Conservation (phyloP, 2,797 vertebrate genomes). For the Sebastes elongatus region DNA sequence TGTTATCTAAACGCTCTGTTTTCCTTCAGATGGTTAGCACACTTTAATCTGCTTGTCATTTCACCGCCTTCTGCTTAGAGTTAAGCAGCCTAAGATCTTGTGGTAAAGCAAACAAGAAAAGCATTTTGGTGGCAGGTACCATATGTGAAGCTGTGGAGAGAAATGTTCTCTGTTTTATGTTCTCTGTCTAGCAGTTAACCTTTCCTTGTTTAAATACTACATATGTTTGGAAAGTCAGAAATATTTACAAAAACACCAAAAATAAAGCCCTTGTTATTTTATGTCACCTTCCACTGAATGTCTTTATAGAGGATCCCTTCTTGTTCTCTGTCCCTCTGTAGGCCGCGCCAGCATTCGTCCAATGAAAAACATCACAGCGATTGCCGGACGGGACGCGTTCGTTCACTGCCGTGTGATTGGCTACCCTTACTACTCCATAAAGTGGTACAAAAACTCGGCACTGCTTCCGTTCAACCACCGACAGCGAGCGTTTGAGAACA, state of each 20-base stretch:
- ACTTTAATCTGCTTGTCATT: slow-evolving; percentile 57
- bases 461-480: slow-evolving; percentile 97
- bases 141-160: not conserved
- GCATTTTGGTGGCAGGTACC: slow-evolving; percentile 7
- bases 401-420: slow-evolving; percentile 98
- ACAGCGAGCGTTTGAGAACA: slow-evolving; percentile 98
- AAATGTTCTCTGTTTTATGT: slow-evolving; percentile 5
- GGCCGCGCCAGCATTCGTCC: slow-evolving; percentile 96
- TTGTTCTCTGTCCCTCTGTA: slow-evolving; percentile 74
- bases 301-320: slow-evolving; percentile 81
- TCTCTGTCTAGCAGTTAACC: slow-evolving; percentile 6
- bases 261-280: slow-evolving; percentile 11
- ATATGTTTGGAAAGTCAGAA: not conserved
- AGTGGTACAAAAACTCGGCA: slow-evolving; percentile 98
- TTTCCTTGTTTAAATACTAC: not conserved
- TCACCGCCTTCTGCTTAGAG: slow-evolving; percentile 34
- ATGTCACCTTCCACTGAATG: slow-evolving; percentile 56
- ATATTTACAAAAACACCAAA: slow-evolving; percentile 30
- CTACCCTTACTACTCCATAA: slow-evolving; percentile 98
- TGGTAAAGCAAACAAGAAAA: slow-evolving; percentile 44
- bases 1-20: slow-evolving; percentile 58
- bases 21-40: slow-evolving; percentile 51
- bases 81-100: slow-evolving; percentile 22
- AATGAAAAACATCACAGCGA: slow-evolving; percentile 99
- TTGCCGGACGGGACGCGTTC: slow-evolving; percentile 94